Percentiles rank a stretch among this genome's conserved stretches.
phyloP scores from a whole-genome alignment of 2,113 vertebrate species.

The human (Homo sapiens) region GRCh38 chr5:103119501-103120000 shows the following conservation, averaged over 20 bases:
- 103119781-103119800: background rate
- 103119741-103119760: background rate
- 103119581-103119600: too few relatives aligned
- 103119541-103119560: background rate
- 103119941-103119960: background rate
- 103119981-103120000: background rate
- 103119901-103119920: background rate
- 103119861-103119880: rapidly evolving
- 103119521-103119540: background rate
- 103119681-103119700: background rate
- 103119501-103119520: background rate
- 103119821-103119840: background rate
- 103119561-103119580: background rate
- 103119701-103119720: background rate
- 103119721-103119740: background rate
- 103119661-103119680: background rate
- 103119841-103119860: rapidly evolving
- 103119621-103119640: background rate
- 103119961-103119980: too few relatives aligned
- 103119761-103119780: background rate
- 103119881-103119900: background rate
- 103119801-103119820: background rate
- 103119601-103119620: background rate
- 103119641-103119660: background rate
- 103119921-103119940: constrained; percentile 68